These are phyloP conservation scores for human (Homo sapiens) DNA, from an alignment of 2,113 vertebrate species.

Conservation along the genomic window GRCh38 chr9:121613001-121613500, in stretches of 20 bases:
- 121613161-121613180: not conserved
- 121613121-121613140: not conserved
- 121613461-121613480: slow-evolving; percentile 49
- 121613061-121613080: not conserved
- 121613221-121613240: slow-evolving; percentile 33
- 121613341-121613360: slow-evolving; percentile 40
- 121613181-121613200: slow-evolving; percentile 62
- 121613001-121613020: not conserved
- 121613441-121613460: slow-evolving; percentile 66
- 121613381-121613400: slow-evolving; percentile 64
- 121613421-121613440: slow-evolving; percentile 66
- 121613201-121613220: slow-evolving; percentile 46
- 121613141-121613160: not conserved
- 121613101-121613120: not conserved
- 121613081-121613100: not conserved
- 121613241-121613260: not conserved
- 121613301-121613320: not conserved
- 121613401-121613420: slow-evolving; percentile 68
- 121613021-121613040: not conserved
- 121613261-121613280: slow-evolving; percentile 44
- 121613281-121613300: not conserved
- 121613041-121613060: not conserved
- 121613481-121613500: slow-evolving; percentile 5
- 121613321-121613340: slow-evolving; percentile 70
- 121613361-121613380: slow-evolving; percentile 28